Evolutionary conservation across 2,113 vertebrate species (phyloP), one percentile per base, ranked within the genome.

Genomic region (Neoarius graeffei): DNA sequence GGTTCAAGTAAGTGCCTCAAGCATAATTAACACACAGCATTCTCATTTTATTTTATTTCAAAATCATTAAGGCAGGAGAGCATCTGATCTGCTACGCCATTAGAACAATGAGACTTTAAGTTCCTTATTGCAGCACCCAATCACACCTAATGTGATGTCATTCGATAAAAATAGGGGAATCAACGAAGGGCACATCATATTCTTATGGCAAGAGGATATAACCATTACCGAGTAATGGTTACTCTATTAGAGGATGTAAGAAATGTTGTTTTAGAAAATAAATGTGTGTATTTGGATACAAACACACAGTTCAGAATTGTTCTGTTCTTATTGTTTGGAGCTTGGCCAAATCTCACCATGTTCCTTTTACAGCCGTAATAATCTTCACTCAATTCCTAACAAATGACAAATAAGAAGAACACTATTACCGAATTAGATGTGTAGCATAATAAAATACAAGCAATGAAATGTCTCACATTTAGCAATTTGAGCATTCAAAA

Each of bases 21-120:
- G 89, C 82, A 87, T 90, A 91, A 84, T 88, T 89, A 85, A 56
- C 85, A 27, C 87, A 76, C 81, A 86, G 84, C 20, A 17, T 74
- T 90, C 52, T 13, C 59, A 83, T 89, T 89, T 88, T 87, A 87
- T 88, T 85, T 88, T 59, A 85, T 88, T 88, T 89, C 73, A 87
- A 90, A 91, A 87, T 90, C 90, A 90, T 90, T 85, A 90, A 87
- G 77, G 83, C 48, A 89, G 85, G 82, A 88, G 50, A 88, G 85
- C 83, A 89, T 88, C 86, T 88, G 69, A 87, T 86, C 76, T 87
- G 79, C 87, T 81, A 67, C 52, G 23, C 82, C 89, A 90, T 88
- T 85, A 90, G 74, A 89, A 52, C 76, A 83, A 90, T 15, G 76
- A 85, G 52, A 85, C 60, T 35, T 88, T 88, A 89, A 85, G 50